Evolutionary conservation across 2,113 vertebrate species (phyloP).

Genomic region (Crypturellus undulatus): DNA sequence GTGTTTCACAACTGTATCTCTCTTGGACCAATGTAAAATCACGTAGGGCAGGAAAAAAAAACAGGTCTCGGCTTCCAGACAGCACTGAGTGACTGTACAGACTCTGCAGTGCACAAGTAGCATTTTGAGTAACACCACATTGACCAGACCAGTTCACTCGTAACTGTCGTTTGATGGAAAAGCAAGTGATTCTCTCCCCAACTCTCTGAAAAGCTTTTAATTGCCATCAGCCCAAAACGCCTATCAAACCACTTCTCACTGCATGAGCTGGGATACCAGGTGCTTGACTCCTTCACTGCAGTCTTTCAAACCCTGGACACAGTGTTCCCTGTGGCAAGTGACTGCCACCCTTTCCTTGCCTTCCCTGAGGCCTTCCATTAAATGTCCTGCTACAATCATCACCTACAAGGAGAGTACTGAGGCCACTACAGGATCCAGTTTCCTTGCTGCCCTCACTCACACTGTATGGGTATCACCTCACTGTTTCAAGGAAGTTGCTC

Average conservation of each 20-base stretch:
- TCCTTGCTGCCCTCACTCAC: neutral
- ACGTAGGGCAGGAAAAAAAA: neutral
- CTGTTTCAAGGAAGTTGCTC: accelerated
- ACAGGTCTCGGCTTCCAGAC: neutral
- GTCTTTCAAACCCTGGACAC: neutral
- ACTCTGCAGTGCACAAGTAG: accelerated
- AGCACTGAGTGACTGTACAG: neutral
- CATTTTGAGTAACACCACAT: accelerated
- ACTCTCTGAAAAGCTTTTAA: neutral
- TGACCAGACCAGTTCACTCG: neutral
- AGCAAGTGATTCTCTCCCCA: neutral
- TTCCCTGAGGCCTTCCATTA: neutral
- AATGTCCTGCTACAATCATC: neutral
- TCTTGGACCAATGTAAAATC: neutral
- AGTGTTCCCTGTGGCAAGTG: neutral
- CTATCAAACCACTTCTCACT: neutral
- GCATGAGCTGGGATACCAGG: neutral
- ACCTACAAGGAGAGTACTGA: neutral
- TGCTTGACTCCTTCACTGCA: neutral
- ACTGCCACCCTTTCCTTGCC: neutral
- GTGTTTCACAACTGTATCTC: neutral
- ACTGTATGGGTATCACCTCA: neutral
- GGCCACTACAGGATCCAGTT: neutral
- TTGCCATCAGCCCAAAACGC: neutral
- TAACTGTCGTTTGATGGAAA: too few species aligned